Base-by-base conservation (phyloP, 2,113 vertebrate species). In the Poecile atricapillus region DNA sequence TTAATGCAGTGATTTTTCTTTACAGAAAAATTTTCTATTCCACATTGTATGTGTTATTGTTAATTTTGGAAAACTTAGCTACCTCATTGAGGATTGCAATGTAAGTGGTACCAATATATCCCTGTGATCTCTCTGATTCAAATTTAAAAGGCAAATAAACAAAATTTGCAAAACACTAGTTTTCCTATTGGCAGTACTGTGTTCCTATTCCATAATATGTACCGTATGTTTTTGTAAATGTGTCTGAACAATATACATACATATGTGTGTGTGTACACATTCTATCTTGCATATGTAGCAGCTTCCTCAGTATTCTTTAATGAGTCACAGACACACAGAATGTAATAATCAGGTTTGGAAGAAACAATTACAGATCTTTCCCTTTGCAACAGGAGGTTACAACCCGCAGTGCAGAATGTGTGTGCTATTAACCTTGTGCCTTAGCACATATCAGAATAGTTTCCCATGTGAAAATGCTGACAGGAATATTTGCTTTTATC, bases 1-100 rank as follows among this genome's bases (percentile, higher is more conserved):
- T 89, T 88, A 88, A 82, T 93, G 83, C 46, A 52, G 37, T 70
- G 80, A 50, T 31, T 86, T 91, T 86, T 95, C n/a, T 69, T 94
- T 65, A 63, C n/a, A 46, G 68, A 88, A n/a, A n/a, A n/a, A n/a
- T n/a, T n/a, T n/a, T n/a, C n/a, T 31, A 70, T 91, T 83, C 30
- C 47, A 71, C 37, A 58, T 33, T 74, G 74, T 55, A 90, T n/a
- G n/a, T 74, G 19, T 78, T 87, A 46, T 47, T 27, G 43, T 9
- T 87, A 39, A 71, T 88, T 95, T 91, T 95, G 64, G 79, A 91
- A 87, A 82, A 76, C 22, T 2, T n/a, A 87, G 60, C 31, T 79
- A 85, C 44, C 22, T 85, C 8, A 1, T 9, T 83, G 67, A 81
- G 28, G 46, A 49, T 23, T 89, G 44, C 56, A 41, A n/a, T 7